Evolutionary conservation across 2,888 invertebrate genomes (phyloP).

Genomic region (Thecocarcelia acutangulata): DNA sequence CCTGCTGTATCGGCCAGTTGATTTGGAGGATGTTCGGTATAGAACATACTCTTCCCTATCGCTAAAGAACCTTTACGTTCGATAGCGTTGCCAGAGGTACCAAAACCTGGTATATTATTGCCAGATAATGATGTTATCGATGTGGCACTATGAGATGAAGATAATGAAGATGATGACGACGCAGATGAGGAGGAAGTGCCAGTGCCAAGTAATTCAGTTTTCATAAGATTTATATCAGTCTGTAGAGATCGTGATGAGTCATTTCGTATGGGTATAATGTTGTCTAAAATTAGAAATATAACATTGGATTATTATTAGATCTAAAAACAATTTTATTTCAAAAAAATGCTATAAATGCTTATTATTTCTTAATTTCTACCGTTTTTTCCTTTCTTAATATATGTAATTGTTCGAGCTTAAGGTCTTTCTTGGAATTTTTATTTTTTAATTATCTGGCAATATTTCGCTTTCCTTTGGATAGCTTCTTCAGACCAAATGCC

Average conservation of each 20-base stretch:
- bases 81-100: constrained; percentile 72
- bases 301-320: too few species aligned
- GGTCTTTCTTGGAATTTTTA: too few species aligned
- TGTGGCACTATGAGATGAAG: constrained; percentile 73
- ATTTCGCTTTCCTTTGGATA: too few species aligned
- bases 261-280: constrained; percentile 79
- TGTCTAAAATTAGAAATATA: constrained; percentile 73
- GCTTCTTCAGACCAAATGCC: too few species aligned
- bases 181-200: constrained; percentile 71
- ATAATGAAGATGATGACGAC: constrained; percentile 75
- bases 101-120: constrained; percentile 73
- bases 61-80: constrained; percentile 80
- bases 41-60: constrained; percentile 81
- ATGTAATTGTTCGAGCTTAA: too few species aligned
- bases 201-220: constrained; percentile 78
- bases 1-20: constrained; percentile 78
- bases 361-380: too few species aligned
- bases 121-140: constrained; percentile 73
- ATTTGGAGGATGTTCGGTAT: constrained; percentile 81
- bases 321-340: too few species aligned
- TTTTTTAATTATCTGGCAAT: too few species aligned
- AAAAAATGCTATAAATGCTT: too few species aligned
- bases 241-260: constrained; percentile 79
- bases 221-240: constrained; percentile 80
- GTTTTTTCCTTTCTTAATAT: too few species aligned